Base-by-base conservation (phyloP, 2,113 vertebrate species). In the Grallaria varia region DNA sequence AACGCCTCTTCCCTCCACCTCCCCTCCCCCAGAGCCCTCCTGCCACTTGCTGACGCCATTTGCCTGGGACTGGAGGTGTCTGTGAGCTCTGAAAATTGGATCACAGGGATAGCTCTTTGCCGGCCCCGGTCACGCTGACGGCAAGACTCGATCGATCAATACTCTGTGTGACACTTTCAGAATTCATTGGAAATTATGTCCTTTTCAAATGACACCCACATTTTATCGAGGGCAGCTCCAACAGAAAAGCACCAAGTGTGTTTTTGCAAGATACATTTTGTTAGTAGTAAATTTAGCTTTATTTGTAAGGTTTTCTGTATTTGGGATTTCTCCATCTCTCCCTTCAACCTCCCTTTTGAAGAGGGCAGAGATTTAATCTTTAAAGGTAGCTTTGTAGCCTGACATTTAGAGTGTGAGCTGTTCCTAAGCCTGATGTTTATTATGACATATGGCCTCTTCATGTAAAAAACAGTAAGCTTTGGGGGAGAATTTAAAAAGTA, bases 101-200 rank as follows among this genome's bases (percentile, higher is more conserved):
- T 99, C 98, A 98, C 97, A 98, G 98, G 98, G 98, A 99, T 97
- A 98, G 98, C 97, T 98, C 98, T 98, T 97, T 98, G 95, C 98
- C 83, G 95, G 98, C 98, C 98, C 96, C 64, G 96, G 98, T 98
- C 97, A 97, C 91, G 96, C 98, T 99, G 99, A 98, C 83, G 97
- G 98, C 98, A 98, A 98, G 98, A 97, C 98, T 98, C 27, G 92
- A 98, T 98, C 97, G 98, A 99, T 99, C 98, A 98, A 98, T 99
- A 98, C 90, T 92, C 97, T 90, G 76, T 97, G 97, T 98, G 97
- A 98, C 98, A 98, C 98, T 98, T 98, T 96, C 93, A 96, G 98
- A 97, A 98, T 97, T 97, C 97, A 95, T 88, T 98, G 97, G 97
- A 98, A 98, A 97, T 98, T 4, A 98, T 98, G 97, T 97, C 96